Percentiles rank a stretch among this genome's conserved stretches.
These are phyloP conservation scores for Cinara cedri DNA, from an alignment of 2,888 invertebrate species.

Conservation along the genomic window DNA sequence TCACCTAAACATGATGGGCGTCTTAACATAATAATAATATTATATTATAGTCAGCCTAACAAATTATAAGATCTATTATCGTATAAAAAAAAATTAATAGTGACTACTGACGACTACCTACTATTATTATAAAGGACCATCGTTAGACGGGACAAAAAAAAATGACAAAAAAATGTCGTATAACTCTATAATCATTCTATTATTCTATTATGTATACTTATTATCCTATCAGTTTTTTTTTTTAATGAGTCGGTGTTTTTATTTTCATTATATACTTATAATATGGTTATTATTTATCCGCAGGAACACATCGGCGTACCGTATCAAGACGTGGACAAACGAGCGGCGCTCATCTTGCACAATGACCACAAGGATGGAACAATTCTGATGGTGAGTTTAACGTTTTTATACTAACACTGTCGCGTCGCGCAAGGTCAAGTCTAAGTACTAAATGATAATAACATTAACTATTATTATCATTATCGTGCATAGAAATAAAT, in stretches of 20 bases:
- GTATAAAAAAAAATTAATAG: too few species aligned
- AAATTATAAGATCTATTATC: too few species aligned
- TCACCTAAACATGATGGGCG: too few species aligned
- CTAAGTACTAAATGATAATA: conserved; percentile 1
- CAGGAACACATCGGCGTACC: conserved; percentile 81
- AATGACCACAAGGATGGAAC: conserved; percentile 79
- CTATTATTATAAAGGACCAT: too few species aligned
- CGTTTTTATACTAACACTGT: too few species aligned
- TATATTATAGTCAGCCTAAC: too few species aligned
- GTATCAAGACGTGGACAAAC: conserved; percentile 85
- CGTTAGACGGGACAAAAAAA: too few species aligned
- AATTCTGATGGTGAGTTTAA: conserved; percentile 79
- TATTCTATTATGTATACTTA: background rate
- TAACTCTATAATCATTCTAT: too few species aligned
- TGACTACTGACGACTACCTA: too few species aligned
- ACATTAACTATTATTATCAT: background rate
- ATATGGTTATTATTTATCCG: too few species aligned
- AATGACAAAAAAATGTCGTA: too few species aligned
- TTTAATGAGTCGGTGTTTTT: conserved; percentile 6
- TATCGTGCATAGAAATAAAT: background rate
- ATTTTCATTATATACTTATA: background rate
- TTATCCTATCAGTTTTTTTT: background rate
- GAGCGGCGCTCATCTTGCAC: conserved; percentile 85
- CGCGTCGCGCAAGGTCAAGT: conserved; percentile 41
- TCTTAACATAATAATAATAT: too few species aligned